A percentile compares a stretch with the other conserved stretches of the same genome.
These are phyloP conservation scores for Drosophila leonis DNA, from an alignment of 2,888 invertebrate species.

Conservation along the genomic window DNA sequence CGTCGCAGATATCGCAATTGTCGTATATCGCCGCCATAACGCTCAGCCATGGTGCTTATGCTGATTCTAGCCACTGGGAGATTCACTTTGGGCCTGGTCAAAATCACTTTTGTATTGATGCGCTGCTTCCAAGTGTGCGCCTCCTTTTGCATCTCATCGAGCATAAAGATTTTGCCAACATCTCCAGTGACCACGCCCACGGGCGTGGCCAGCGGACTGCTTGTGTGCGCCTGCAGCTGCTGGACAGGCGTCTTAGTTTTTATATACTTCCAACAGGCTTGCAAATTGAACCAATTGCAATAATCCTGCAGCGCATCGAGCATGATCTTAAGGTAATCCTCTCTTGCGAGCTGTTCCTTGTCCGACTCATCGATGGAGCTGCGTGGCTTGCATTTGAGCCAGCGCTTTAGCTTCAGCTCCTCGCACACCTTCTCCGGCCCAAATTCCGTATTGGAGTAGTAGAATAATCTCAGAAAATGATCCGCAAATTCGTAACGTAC, in stretches of 20 bases:
- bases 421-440: conserved; percentile 78
- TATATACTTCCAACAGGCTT: conserved; percentile 68
- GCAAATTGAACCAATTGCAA: conserved; percentile 74
- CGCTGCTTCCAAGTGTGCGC: conserved; percentile 62
- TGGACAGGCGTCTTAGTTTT: conserved; percentile 53
- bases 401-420: conserved; percentile 75
- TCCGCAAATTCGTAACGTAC: conserved; percentile 81
- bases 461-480: conserved; percentile 78
- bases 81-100: conserved; percentile 68
- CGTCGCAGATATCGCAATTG: conserved; percentile 54
- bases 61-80: conserved; percentile 68
- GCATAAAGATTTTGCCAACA: conserved; percentile 59
- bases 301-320: conserved; percentile 77
- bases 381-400: conserved; percentile 74
- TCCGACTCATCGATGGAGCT: conserved; percentile 43
- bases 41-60: conserved; percentile 39
- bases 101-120: conserved; percentile 64
- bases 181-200: conserved; percentile 57
- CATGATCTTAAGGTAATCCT: conserved; percentile 79
- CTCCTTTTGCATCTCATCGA: conserved; percentile 64
- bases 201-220: conserved; percentile 55
- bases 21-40: conserved; percentile 55
- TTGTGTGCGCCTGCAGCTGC: conserved; percentile 57
- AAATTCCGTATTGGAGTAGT: conserved; percentile 66
- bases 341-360: conserved; percentile 67